phyloP scores from a whole-genome alignment of 2,888 invertebrate species.

The Aproaerema taeniolella region DNA sequence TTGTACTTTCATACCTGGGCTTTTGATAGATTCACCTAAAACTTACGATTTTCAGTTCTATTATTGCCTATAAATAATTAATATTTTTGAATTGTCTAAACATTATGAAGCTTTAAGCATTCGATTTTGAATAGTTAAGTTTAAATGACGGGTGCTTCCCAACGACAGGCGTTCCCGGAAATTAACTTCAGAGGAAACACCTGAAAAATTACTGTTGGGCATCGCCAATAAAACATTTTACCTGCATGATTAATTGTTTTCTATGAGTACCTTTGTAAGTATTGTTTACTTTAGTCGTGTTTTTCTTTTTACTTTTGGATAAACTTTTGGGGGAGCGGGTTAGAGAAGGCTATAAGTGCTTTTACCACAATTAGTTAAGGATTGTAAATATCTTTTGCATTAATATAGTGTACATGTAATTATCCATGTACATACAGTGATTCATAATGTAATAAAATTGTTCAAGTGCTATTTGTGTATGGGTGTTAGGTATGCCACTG shows the following conservation, averaged over 20 bases:
- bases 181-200: no score
- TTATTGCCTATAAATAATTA: constrained; percentile 31
- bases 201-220: no score
- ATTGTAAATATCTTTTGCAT: constrained; percentile 73
- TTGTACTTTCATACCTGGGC: constrained; percentile 45
- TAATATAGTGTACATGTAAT: constrained; percentile 56
- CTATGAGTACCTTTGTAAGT: background rate
- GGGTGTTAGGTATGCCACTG: constrained; percentile 68
- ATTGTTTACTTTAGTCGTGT: constrained; percentile 19
- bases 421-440: constrained; percentile 56
- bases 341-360: constrained; percentile 59
- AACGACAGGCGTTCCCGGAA: no score
- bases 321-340: constrained; percentile 36
- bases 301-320: constrained; percentile 33
- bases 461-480: constrained; percentile 65
- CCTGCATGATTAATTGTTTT: background rate
- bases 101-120: constrained; percentile 23
- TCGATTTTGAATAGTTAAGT: constrained; percentile 28
- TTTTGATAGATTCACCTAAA: constrained; percentile 42
- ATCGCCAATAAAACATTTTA: no score
- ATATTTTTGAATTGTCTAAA: constrained; percentile 30
- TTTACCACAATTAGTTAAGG: constrained; percentile 57
- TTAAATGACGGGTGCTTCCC: constrained; percentile 16
- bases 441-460: constrained; percentile 50
- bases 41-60: constrained; percentile 30